Conservation (phyloP, 2,113 vertebrate species). For the Ciconia boyciana region DNA sequence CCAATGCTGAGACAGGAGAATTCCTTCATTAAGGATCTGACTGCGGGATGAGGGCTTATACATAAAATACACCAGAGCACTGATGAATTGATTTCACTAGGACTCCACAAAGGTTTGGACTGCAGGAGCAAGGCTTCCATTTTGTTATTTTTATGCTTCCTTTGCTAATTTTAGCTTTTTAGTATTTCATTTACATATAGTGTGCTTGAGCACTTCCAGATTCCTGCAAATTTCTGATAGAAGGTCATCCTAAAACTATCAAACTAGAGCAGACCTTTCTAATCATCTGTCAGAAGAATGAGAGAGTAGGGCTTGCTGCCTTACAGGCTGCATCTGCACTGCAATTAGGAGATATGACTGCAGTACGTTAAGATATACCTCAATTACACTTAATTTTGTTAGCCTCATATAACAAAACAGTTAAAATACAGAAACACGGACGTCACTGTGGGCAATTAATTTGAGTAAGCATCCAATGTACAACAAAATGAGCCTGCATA, state of each 20-base stretch:
- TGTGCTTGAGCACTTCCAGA: neutral
- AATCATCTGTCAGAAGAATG: neutral
- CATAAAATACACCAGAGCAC: neutral
- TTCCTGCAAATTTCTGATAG: constrained; percentile 34
- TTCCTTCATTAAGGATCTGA: neutral
- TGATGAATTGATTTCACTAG: neutral
- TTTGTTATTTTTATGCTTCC: neutral
- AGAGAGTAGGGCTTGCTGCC: neutral
- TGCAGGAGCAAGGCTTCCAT: neutral
- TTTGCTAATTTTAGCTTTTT: neutral
- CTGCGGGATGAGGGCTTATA: neutral
- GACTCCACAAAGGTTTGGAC: neutral
- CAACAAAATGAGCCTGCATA: neutral
- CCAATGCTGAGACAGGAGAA: neutral
- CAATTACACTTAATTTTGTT: constrained; percentile 8
- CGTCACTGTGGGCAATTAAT: neutral
- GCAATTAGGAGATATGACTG: constrained; percentile 15
- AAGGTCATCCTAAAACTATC: constrained; percentile 2
- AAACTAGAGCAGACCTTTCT: neutral
- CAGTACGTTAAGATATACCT: neutral
- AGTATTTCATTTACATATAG: neutral
- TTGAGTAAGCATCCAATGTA: neutral
- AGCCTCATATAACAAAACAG: neutral
- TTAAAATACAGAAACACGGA: neutral
- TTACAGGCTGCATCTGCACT: neutral